Evolutionary conservation across 2,888 invertebrate species (phyloP).

Genomic region (Criorhina ranunculi): DNA sequence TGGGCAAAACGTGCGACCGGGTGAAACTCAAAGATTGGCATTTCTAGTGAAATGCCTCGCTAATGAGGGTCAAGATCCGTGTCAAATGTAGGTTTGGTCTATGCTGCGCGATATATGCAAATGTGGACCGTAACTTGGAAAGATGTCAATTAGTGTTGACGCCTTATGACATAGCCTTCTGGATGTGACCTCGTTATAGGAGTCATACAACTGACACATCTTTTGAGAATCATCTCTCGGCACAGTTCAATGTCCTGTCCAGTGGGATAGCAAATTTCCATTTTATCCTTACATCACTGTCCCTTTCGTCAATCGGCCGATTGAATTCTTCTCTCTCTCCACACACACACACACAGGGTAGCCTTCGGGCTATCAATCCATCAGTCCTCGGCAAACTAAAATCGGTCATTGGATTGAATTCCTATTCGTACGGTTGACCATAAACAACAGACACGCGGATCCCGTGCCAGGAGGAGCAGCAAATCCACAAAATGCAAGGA

Average conservation of each 20-base stretch:
- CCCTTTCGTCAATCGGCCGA: constrained; percentile 52
- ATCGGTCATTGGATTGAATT: constrained; percentile 75
- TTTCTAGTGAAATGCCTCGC: constrained; percentile 19
- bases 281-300: constrained; percentile 67
- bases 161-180: constrained; percentile 44
- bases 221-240: constrained; percentile 1
- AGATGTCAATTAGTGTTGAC: constrained; percentile 55
- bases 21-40: constrained; percentile 31
- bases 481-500: constrained; percentile 56
- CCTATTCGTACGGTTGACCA: constrained; percentile 56
- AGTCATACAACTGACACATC: constrained; percentile 21
- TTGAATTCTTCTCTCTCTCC: constrained; percentile 6
- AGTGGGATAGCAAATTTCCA: constrained; percentile 31
- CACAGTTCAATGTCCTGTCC: constrained; percentile 49
- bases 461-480: neutral
- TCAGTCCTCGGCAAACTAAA: constrained; percentile 66
- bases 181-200: constrained; percentile 8
- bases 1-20: constrained; percentile 38
- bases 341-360: neutral
- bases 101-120: neutral
- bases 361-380: constrained; percentile 66
- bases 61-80: constrained; percentile 57
- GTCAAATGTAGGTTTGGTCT: neutral
- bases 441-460: constrained; percentile 63
- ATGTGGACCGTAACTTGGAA: neutral